Conservation (phyloP, 35 echinoderm and acorn worm species). For the Apostichopus californicus region DNA sequence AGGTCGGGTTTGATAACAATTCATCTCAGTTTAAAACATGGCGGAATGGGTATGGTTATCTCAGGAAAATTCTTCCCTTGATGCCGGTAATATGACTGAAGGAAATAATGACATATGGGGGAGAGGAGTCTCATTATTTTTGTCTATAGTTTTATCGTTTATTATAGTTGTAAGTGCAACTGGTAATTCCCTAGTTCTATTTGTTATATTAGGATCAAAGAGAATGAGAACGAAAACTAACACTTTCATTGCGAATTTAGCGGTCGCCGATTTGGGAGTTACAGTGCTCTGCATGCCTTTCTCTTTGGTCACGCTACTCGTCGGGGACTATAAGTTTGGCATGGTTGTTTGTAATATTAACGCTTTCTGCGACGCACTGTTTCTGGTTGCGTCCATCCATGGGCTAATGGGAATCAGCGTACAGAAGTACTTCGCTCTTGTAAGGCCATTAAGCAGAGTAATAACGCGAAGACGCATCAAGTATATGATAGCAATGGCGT, state of each 20-base stretch:
- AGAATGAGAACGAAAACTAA: slow-evolving; percentile 91
- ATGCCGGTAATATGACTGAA: background rate
- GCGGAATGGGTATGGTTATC: background rate
- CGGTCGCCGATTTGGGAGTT: slow-evolving; percentile 85
- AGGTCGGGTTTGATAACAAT: too few relatives aligned
- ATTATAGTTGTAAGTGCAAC: slow-evolving; percentile 56
- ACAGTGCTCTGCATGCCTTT: slow-evolving; percentile 89
- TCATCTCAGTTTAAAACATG: too few relatives aligned
- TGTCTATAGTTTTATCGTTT: background rate
- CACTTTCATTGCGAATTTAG: slow-evolving; percentile 83
- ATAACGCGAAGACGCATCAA: slow-evolving; percentile 71
- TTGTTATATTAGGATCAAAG: slow-evolving; percentile 63
- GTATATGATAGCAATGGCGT: slow-evolving; percentile 71
- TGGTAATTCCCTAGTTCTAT: slow-evolving; percentile 75
- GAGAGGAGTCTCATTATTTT: background rate
- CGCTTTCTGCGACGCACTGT: slow-evolving; percentile 82
- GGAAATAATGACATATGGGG: background rate
- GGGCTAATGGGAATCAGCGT: slow-evolving; percentile 88
- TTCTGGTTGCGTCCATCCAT: slow-evolving; percentile 86
- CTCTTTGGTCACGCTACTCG: slow-evolving; percentile 68
- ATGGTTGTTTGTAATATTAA: slow-evolving; percentile 76
- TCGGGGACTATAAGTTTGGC: slow-evolving; percentile 73
- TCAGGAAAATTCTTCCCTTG: background rate
- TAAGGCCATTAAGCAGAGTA: slow-evolving; percentile 68
- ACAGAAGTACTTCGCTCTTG: slow-evolving; percentile 89